These are phyloP conservation scores for Listrodromus nycthemerus DNA, from an alignment of 2,888 invertebrate species.

Conservation along the genomic window DNA sequence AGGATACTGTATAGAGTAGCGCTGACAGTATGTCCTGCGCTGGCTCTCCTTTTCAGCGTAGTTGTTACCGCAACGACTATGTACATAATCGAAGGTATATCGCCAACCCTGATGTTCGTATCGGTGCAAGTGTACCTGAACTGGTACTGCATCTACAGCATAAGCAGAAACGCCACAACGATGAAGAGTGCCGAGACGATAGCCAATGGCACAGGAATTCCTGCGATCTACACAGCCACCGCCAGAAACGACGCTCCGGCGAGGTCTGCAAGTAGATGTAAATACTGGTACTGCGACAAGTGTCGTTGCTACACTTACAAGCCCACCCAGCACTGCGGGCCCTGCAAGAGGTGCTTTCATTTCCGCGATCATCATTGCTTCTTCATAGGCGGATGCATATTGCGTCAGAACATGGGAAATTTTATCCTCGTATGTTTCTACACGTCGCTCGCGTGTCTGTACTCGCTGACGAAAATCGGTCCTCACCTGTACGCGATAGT, in stretches of 20 bases:
- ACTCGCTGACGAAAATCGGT: slow-evolving; percentile 73
- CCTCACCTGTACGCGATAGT: slow-evolving; percentile 76
- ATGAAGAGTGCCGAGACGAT: slow-evolving; percentile 61
- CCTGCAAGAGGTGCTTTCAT: slow-evolving; percentile 78
- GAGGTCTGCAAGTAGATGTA: slow-evolving; percentile 51
- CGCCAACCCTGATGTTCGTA: slow-evolving; percentile 74
- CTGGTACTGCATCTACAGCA: slow-evolving; percentile 77
- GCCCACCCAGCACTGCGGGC: slow-evolving; percentile 75
- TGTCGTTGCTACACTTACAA: slow-evolving; percentile 75
- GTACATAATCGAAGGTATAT: slow-evolving; percentile 74
- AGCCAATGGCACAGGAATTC: slow-evolving; percentile 55
- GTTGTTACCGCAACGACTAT: slow-evolving; percentile 73
- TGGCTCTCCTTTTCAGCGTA: slow-evolving; percentile 75
- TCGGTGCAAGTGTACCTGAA: slow-evolving; percentile 78
- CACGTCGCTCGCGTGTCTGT: slow-evolving; percentile 76
- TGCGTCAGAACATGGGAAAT: slow-evolving; percentile 79
- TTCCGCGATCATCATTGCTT: slow-evolving; percentile 79
- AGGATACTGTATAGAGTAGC: slow-evolving; percentile 54
- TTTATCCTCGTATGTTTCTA: slow-evolving; percentile 79
- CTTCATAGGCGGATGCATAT: slow-evolving; percentile 77
- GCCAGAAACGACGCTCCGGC: slow-evolving; percentile 6
- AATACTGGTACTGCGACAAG: slow-evolving; percentile 79
- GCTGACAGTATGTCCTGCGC: slow-evolving; percentile 71
- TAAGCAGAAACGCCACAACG: slow-evolving; percentile 71
- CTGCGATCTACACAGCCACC: slow-evolving; percentile 20